Evolutionary conservation across 37 sponge, comb jelly and placozoan species (phyloP).

Genomic region (Theonella swinhoei): DNA sequence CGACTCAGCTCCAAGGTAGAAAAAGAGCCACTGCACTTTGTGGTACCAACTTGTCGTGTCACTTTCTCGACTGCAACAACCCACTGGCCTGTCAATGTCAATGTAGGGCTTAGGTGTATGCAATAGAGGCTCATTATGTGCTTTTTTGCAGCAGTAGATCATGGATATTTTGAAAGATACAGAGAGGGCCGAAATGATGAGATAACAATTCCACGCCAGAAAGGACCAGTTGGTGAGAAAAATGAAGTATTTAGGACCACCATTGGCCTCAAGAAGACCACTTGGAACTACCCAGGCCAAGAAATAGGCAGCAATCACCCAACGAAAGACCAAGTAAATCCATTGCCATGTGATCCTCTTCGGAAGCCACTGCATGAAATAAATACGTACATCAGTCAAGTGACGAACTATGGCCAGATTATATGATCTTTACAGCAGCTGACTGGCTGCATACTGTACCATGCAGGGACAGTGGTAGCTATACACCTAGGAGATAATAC

Average conservation of each 20-base stretch:
- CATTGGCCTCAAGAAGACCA: slow-evolving; percentile 2
- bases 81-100: background rate
- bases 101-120: background rate
- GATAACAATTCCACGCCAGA: slow-evolving; percentile 25
- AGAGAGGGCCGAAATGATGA: slow-evolving; percentile 46
- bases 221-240: slow-evolving; percentile 78
- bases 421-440: too few relatives aligned
- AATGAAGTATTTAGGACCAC: slow-evolving; percentile 61
- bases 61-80: slow-evolving; percentile 14
- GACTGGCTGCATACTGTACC: too few relatives aligned
- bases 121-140: background rate
- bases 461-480: background rate
- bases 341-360: slow-evolving; percentile 47
- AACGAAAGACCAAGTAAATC: slow-evolving; percentile 51
- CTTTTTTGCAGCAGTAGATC: background rate
- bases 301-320: slow-evolving; percentile 59
- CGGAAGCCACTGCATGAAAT: slow-evolving; percentile 72
- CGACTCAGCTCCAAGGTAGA: slow-evolving; percentile 9
- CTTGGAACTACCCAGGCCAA: slow-evolving; percentile 41
- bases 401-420: too few relatives aligned
- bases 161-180: slow-evolving; percentile 24
- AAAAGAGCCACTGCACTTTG: slow-evolving; percentile 61
- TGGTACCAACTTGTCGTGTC: slow-evolving; percentile 69
- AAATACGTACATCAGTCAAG: background rate
- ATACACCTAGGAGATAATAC: background rate